These are phyloP conservation scores for Lophochroa leadbeateri DNA, from an alignment of 2,113 vertebrate genomes.

Conservation along the genomic window DNA sequence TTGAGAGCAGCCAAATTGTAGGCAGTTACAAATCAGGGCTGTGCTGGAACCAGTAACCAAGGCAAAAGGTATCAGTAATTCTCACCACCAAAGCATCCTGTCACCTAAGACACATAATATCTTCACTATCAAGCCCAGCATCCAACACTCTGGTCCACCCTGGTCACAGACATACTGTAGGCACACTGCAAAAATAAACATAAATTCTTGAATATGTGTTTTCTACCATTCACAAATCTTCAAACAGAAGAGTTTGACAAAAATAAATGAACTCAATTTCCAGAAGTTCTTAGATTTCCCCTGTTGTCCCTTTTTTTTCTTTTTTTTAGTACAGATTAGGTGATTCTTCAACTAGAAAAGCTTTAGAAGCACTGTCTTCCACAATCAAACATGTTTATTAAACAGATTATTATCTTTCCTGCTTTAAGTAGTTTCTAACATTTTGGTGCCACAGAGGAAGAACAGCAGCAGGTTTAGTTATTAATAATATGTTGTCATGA, in stretches of 20 bases:
- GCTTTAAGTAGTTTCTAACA: conserved; percentile 42
- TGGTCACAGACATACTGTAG: neutral
- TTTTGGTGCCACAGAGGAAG: conserved; percentile 47
- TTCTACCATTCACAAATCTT: neutral
- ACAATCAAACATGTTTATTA: conserved; percentile 38
- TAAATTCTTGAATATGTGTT: neutral
- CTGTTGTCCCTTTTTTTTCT: neutral
- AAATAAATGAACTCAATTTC: neutral
- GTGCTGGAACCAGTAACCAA: neutral
- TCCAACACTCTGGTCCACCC: neutral
- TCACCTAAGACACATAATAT: neutral
- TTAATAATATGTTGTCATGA: conserved; percentile 72
- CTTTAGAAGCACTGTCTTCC: conserved; percentile 10
- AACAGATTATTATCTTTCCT: conserved; percentile 39
- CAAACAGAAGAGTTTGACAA: neutral
- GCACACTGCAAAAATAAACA: neutral
- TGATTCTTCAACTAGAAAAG: neutral
- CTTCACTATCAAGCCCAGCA: neutral
- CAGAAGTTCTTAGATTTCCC: neutral
- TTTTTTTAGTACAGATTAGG: neutral
- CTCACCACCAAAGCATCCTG: neutral
- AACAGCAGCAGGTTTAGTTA: conserved; percentile 55
- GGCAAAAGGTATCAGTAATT: neutral
- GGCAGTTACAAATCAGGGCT: neutral
- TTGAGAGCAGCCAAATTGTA: neutral